These are phyloP conservation scores for Nycticebus coucang DNA, from an alignment of 2,113 vertebrate species.

Conservation along the genomic window DNA sequence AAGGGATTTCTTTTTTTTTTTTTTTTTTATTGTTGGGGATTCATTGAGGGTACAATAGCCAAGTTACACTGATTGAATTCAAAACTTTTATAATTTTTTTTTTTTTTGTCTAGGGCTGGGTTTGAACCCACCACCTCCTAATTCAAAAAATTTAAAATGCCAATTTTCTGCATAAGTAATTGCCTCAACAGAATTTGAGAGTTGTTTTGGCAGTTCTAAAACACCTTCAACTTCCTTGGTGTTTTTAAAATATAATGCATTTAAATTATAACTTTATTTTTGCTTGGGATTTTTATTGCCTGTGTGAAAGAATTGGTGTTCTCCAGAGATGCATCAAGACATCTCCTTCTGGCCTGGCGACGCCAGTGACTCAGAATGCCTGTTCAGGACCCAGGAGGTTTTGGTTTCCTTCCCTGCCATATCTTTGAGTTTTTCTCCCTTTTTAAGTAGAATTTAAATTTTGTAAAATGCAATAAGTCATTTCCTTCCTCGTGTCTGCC, in stretches of 20 bases:
- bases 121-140: too few relatives aligned
- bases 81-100: too few relatives aligned
- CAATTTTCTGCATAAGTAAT: constrained; percentile 5
- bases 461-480: not conserved
- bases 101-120: too few relatives aligned
- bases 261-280: not conserved
- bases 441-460: not conserved
- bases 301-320: not conserved
- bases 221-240: not conserved
- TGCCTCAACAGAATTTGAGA: not conserved
- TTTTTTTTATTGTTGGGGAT: too few relatives aligned
- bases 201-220: constrained; percentile 1
- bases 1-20: too few relatives aligned
- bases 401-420: not conserved
- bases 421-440: not conserved
- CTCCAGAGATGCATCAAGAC: not conserved
- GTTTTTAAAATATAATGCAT: not conserved
- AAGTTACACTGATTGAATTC: too few relatives aligned
- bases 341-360: not conserved
- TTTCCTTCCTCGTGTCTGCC: not conserved
- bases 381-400: not conserved
- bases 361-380: not conserved
- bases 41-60: too few relatives aligned
- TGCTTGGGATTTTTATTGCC: not conserved
- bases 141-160: not conserved